Evolutionary conservation across 2,888 invertebrate species (phyloP).

Genomic region (Mamestra brassicae): DNA sequence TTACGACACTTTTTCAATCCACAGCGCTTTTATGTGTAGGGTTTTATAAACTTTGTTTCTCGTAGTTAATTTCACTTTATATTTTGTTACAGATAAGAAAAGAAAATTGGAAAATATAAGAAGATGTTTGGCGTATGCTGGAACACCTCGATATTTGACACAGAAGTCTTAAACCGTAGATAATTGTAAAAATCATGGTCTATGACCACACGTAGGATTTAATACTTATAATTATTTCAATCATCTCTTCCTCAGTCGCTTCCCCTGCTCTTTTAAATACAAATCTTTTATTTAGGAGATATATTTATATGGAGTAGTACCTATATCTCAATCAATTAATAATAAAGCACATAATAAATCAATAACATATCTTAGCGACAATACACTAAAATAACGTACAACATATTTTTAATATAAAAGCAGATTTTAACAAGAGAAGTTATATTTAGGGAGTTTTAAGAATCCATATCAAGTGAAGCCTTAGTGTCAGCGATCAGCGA

Average conservation of each 20-base stretch:
- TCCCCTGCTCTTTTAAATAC: slow-evolving; percentile 50
- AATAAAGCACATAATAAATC: slow-evolving; percentile 65
- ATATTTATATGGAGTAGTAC: slow-evolving; percentile 55
- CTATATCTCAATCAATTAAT: slow-evolving; percentile 56
- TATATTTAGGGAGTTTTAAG: slow-evolving; percentile 61
- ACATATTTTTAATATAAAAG: slow-evolving; percentile 64
- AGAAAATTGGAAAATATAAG: slow-evolving; percentile 50
- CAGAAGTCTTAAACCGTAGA: slow-evolving; percentile 78
- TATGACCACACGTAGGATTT: slow-evolving; percentile 78
- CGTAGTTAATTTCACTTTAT: slow-evolving; percentile 30
- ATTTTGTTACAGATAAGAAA: slow-evolving; percentile 78
- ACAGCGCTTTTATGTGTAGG: neutral
- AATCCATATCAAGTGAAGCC: slow-evolving; percentile 73
- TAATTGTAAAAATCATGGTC: slow-evolving; percentile 79
- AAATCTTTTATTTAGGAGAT: slow-evolving; percentile 58
- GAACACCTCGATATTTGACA: slow-evolving; percentile 68
- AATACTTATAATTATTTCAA: slow-evolving; percentile 64
- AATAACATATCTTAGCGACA: slow-evolving; percentile 78
- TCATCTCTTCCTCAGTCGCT: slow-evolving; percentile 70
- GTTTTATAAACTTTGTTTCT: slow-evolving; percentile 1
- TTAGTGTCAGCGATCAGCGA: slow-evolving; percentile 64
- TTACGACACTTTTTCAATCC: neutral
- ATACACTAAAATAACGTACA: slow-evolving; percentile 68
- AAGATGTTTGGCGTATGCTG: slow-evolving; percentile 74
- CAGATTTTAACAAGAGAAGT: slow-evolving; percentile 60